Base-by-base conservation (phyloP, 2,888 invertebrate species). In the Drosophila subquinaria region DNA sequence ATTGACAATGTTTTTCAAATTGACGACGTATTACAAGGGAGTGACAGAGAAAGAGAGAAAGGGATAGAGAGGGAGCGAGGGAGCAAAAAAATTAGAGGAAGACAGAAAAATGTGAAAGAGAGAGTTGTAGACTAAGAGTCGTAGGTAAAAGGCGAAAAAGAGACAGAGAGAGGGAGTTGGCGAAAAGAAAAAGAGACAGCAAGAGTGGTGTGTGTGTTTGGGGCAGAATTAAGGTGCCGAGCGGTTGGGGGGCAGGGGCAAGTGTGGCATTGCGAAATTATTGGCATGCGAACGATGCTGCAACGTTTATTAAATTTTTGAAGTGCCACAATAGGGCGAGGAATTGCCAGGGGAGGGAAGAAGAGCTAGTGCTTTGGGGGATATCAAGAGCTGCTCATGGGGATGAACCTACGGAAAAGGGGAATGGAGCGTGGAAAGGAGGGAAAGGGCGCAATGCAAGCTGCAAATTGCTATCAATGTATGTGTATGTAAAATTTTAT, bases 281-380 rank as follows among this genome's bases (percentile, higher is more conserved):
- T 84, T 84, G 84, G 89, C 84, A 89, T 89, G 84, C 89, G 76
- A 87, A 76, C 87, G 89, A 83, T 81, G 89, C 89, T 74, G 89
- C 81, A 83, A 76, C 88, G 89, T 89, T 89, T 89, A 84, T 84
- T 84, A 89, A 84, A 89, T 84, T 89, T 84, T 84, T 87, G 64
- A 89, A 89, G 89, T 84, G 84, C 79, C 88, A 65, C 76, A 65
- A 68, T 23, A 52, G 62, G 75, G 70, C 48, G 62, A 47, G 45
- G 23, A 42, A 51, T 51, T 55, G 55, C 23, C 57, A 45, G 50
- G 45, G 43, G 63, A 33, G 33, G 15, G 11, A 27, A 23, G 11
- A 27, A 36, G 38, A 27, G 36, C 8, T 9, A 47, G 35, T 57
- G 45, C 33, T 56, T 56, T 20, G 43, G 56, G 56, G 45, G 43